Evolutionary conservation across 2,113 vertebrate species (phyloP).

Genomic region (Conger conger): DNA sequence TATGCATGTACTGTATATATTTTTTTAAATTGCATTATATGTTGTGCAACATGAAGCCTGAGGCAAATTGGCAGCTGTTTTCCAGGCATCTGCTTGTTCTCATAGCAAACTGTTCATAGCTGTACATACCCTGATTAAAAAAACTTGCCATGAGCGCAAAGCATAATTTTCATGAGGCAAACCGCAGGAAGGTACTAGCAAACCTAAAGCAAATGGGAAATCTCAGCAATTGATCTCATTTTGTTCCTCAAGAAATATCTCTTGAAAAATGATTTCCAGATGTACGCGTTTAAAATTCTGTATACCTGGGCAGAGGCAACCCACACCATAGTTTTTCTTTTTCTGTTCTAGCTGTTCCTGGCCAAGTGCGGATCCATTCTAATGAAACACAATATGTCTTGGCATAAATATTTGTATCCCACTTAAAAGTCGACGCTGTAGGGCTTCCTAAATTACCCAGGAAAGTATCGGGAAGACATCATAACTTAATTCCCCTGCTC

Average conservation of each 20-base stretch:
- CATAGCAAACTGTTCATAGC: neutral
- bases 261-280: neutral
- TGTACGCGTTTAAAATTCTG: constrained; percentile 36
- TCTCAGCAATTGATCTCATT: neutral
- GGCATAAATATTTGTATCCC: constrained; percentile 64
- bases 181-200: neutral
- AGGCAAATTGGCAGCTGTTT: neutral
- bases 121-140: neutral
- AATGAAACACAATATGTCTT: constrained; percentile 62
- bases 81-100: neutral
- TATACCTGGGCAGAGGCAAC: constrained; percentile 64
- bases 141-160: neutral
- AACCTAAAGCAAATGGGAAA: neutral
- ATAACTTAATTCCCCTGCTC: constrained; percentile 60
- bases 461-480: constrained; percentile 63
- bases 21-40: neutral
- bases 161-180: neutral
- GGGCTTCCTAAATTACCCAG: constrained; percentile 51
- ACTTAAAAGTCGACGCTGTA: constrained; percentile 48
- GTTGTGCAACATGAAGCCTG: neutral
- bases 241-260: neutral
- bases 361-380: constrained; percentile 61
- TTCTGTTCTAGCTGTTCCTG: constrained; percentile 36
- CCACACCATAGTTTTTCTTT: constrained; percentile 46
- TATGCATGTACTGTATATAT: neutral